Conservation (phyloP, 2,113 vertebrate genomes). For the Ammodramus savannarum region DNA sequence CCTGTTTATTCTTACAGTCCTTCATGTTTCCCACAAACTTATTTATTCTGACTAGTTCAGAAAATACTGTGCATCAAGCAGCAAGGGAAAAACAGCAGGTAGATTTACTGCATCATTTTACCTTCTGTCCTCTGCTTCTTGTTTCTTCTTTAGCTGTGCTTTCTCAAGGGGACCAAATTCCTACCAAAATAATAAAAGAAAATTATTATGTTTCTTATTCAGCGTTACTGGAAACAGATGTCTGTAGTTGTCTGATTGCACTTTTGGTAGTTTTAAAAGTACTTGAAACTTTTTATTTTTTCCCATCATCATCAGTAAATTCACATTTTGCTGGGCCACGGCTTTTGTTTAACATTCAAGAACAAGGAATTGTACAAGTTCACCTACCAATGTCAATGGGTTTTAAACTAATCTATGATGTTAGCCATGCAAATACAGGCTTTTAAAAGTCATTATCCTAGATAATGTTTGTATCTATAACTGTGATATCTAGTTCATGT, state of each 20-base stretch:
- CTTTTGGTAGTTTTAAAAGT: neutral
- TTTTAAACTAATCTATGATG: neutral
- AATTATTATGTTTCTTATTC: neutral
- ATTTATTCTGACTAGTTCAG: neutral
- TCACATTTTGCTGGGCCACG: neutral
- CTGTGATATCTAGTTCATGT: neutral
- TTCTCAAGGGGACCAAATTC: neutral
- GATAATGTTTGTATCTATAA: neutral
- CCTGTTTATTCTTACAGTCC: neutral
- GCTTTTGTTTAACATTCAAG: neutral
- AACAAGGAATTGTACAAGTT: neutral
- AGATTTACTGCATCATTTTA: neutral
- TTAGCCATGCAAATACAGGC: neutral
- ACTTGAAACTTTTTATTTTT: neutral
- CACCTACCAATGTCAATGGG: neutral
- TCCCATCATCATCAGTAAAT: neutral
- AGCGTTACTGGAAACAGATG: neutral
- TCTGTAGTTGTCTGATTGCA: neutral
- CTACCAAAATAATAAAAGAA: neutral
- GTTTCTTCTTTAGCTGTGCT: neutral
- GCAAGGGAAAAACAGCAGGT: neutral
- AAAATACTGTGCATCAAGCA: neutral
- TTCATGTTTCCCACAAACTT: neutral
- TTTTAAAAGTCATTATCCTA: neutral
- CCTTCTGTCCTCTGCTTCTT: neutral